Conservation (phyloP, 1,140 invertebrate genomes). For the Pachypsylla venusta region DNA sequence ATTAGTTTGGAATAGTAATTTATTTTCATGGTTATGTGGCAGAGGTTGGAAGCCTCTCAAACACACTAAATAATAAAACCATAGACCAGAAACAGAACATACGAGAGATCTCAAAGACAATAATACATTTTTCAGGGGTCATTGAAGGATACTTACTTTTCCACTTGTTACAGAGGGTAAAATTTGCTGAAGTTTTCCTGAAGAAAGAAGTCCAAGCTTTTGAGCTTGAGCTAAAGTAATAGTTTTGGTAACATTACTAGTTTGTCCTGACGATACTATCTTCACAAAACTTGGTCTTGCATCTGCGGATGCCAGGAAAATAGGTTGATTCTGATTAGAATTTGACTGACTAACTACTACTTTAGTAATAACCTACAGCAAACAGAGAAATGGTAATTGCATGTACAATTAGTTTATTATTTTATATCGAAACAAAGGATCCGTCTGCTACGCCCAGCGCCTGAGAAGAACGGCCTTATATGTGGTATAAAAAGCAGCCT, state of each 20-base stretch:
- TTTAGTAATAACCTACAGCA: slow-evolving; percentile 17
- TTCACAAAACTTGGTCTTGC: neutral
- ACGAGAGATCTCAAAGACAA: slow-evolving; percentile 22
- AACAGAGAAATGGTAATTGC: neutral
- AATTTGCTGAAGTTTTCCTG: slow-evolving; percentile 37
- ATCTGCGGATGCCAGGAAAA: neutral
- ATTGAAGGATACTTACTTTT: slow-evolving; percentile 16
- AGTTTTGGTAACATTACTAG: slow-evolving; percentile 43
- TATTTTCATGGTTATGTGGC: no score
- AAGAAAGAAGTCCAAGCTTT: slow-evolving; percentile 43
- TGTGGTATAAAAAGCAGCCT: neutral
- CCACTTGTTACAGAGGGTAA: slow-evolving; percentile 28
- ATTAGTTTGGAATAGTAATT: no score
- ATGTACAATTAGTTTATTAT: neutral
- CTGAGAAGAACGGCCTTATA: no score
- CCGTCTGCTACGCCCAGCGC: no score
- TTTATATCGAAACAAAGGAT: no score
- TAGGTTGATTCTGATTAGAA: neutral
- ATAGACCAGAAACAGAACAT: neutral
- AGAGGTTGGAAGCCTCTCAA: no score
- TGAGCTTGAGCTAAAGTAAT: slow-evolving; percentile 51
- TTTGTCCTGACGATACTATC: slow-evolving; percentile 1
- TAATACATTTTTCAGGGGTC: slow-evolving; percentile 27
- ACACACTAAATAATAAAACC: no score
- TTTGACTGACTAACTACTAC: slow-evolving; percentile 15